Percentiles rank a stretch among this genome's conserved stretches.
These are phyloP conservation scores for Acronicta psi DNA, from an alignment of 2,888 invertebrate genomes.

Conservation along the genomic window DNA sequence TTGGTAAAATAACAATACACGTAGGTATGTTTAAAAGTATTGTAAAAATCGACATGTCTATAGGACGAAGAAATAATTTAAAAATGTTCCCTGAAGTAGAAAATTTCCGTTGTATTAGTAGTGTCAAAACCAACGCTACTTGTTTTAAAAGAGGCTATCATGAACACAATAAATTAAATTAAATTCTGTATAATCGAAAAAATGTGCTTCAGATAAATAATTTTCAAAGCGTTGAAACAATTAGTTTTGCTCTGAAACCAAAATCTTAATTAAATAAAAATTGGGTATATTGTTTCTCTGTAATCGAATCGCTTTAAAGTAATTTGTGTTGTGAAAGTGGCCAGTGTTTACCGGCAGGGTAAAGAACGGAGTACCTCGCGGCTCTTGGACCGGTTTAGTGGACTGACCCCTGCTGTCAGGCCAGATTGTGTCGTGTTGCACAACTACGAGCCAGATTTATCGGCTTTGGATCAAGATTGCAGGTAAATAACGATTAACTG, in stretches of 20 bases:
- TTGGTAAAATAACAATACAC: too few species aligned
- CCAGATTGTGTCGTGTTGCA: conserved; percentile 57
- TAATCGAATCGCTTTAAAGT: conserved; percentile 39
- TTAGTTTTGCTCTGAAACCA: background rate
- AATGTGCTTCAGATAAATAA: background rate
- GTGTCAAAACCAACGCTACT: conserved; percentile 12
- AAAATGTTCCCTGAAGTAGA: background rate
- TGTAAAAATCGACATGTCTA: too few species aligned
- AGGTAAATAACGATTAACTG: conserved; percentile 45
- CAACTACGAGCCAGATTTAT: conserved; percentile 53
- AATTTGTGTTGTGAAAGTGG: conserved; percentile 55
- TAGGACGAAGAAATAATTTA: too few species aligned
- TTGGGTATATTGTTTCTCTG: conserved; percentile 22
- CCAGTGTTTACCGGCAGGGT: conserved; percentile 49
- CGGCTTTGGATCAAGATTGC: conserved; percentile 40
- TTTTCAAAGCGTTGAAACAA: conserved; percentile 8
- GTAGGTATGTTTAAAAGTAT: too few species aligned
- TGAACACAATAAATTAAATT: conserved; percentile 14
- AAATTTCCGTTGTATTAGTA: conserved; percentile 10
- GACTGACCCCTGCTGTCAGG: conserved; percentile 57
- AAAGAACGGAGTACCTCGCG: conserved; percentile 45
- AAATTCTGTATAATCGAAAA: conserved; percentile 10
- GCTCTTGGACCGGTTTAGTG: conserved; percentile 56
- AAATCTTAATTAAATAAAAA: conserved; percentile 17
- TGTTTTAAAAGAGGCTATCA: background rate